phyloP scores from a whole-genome alignment of 2,113 vertebrate genomes.

The Catharus bicknelli region DNA sequence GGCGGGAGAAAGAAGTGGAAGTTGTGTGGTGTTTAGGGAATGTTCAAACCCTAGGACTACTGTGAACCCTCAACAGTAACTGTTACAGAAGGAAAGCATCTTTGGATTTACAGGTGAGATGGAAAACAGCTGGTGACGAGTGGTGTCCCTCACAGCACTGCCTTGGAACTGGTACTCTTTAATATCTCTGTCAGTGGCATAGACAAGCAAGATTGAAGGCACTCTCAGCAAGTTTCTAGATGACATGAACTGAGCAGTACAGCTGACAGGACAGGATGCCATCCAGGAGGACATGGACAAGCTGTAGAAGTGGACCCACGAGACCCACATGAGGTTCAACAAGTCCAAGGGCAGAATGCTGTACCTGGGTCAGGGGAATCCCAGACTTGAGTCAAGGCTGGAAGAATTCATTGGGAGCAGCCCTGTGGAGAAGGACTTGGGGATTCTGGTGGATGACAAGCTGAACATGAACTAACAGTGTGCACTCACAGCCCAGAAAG shows the following conservation, averaged over 20 bases:
- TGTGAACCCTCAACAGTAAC: not conserved
- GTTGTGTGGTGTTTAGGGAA: not conserved
- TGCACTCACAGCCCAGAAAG: not conserved
- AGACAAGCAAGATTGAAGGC: not conserved
- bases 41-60: not conserved
- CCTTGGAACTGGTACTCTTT: not conserved
- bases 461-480: not conserved
- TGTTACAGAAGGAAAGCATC: not conserved
- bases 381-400: accelerated
- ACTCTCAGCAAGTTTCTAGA: not conserved
- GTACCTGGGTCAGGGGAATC: not conserved
- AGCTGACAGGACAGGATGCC: not conserved
- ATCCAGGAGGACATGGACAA: not conserved
- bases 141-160: not conserved
- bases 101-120: not conserved
- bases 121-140: not conserved
- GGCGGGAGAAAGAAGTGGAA: not conserved
- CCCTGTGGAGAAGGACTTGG: not conserved
- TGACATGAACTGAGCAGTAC: not conserved
- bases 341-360: not conserved
- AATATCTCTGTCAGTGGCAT: too few species aligned
- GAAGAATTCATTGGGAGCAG: not conserved
- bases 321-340: not conserved
- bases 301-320: accelerated
- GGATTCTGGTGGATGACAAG: not conserved